Evolutionary conservation across 2,113 vertebrate genomes (phyloP).

Genomic region (Polyodon spathula): DNA sequence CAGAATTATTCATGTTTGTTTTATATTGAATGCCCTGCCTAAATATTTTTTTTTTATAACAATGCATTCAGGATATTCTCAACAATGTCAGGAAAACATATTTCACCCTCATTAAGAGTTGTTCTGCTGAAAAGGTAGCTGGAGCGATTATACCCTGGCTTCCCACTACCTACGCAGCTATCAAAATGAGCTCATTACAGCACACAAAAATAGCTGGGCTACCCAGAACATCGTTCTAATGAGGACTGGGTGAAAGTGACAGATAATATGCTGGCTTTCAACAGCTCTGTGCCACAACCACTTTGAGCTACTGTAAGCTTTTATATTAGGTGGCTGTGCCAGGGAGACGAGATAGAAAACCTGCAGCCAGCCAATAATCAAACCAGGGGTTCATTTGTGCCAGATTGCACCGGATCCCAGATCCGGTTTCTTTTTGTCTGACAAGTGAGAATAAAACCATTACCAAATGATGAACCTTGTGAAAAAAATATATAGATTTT

Average conservation of each 20-base stretch:
- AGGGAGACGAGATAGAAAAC: too few relatives aligned
- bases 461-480: too few relatives aligned
- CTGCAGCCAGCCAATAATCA: too few relatives aligned
- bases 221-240: neutral
- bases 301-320: neutral
- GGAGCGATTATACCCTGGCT: neutral
- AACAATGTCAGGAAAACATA: neutral
- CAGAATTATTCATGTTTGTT: neutral
- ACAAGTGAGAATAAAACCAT: too few relatives aligned
- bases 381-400: too few relatives aligned
- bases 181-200: constrained; percentile 3
- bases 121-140: neutral
- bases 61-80: neutral
- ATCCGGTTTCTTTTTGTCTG: too few relatives aligned
- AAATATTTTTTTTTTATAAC: too few relatives aligned
- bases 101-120: constrained; percentile 8
- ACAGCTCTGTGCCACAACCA: neutral
- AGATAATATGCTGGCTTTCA: neutral
- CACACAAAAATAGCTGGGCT: neutral
- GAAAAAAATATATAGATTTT: too few relatives aligned
- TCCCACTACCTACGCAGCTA: constrained; percentile 1
- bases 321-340: too few relatives aligned
- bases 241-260: neutral
- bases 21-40: too few relatives aligned
- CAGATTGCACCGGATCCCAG: too few relatives aligned